Evolutionary conservation across 2,888 invertebrate genomes (phyloP).

Genomic region (Ctena decussata): DNA sequence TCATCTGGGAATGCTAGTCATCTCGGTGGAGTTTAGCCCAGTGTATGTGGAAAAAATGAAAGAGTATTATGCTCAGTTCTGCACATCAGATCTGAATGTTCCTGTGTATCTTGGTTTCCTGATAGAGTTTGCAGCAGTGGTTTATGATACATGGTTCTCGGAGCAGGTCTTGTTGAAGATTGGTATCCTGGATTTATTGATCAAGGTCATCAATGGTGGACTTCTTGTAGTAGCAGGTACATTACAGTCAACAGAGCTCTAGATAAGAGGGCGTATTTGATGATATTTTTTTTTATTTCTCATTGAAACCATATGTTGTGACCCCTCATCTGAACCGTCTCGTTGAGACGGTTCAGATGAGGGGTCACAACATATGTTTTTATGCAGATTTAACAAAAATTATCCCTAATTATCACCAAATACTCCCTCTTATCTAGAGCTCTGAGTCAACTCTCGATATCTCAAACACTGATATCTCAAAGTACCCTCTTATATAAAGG

Average conservation of each 20-base stretch:
- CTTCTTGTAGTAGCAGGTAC: slow-evolving; percentile 72
- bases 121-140: slow-evolving; percentile 70
- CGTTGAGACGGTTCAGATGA: too few relatives aligned
- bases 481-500: too few relatives aligned
- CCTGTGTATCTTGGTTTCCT: slow-evolving; percentile 68
- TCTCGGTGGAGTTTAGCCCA: slow-evolving; percentile 64
- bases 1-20: slow-evolving; percentile 64
- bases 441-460: too few relatives aligned
- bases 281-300: too few relatives aligned
- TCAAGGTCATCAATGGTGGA: slow-evolving; percentile 68
- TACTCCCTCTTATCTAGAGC: too few relatives aligned
- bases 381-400: too few relatives aligned
- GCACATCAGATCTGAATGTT: slow-evolving; percentile 71
- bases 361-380: too few relatives aligned
- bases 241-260: slow-evolving; percentile 18
- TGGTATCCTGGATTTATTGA: slow-evolving; percentile 53
- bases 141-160: slow-evolving; percentile 71
- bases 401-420: too few relatives aligned
- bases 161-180: slow-evolving; percentile 61
- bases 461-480: too few relatives aligned
- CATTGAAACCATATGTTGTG: too few relatives aligned
- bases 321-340: too few relatives aligned
- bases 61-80: slow-evolving; percentile 58
- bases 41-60: slow-evolving; percentile 52
- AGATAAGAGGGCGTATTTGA: too few relatives aligned